Evolutionary conservation across 2,113 vertebrate genomes (phyloP).

Genomic region (Zosterops pallidus): DNA sequence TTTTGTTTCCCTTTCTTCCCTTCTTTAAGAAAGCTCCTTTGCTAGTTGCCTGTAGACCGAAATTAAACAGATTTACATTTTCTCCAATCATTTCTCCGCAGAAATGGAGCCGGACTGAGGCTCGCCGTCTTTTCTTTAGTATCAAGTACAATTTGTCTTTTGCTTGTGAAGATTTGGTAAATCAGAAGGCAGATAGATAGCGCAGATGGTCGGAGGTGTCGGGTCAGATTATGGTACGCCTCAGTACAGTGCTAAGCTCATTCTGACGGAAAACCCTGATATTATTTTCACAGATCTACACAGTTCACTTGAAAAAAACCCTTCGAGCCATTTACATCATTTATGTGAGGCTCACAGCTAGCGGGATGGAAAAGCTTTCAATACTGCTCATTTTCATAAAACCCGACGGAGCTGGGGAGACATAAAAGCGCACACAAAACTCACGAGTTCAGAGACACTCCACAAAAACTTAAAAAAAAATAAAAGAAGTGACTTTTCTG

Average conservation of each 20-base stretch:
- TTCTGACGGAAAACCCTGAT: conserved; percentile 97
- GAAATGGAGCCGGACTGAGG: not conserved
- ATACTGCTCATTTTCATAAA: conserved; percentile 84
- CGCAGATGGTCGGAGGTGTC: conserved; percentile 99
- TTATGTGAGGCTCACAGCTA: conserved; percentile 83
- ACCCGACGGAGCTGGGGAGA: conserved; percentile 51
- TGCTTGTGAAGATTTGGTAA: conserved; percentile 88
- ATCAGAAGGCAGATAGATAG: conserved; percentile 98
- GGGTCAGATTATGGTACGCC: conserved; percentile 96
- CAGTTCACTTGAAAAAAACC: conserved; percentile 81
- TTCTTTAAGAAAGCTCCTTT: not conserved
- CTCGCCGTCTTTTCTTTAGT: conserved; percentile 81
- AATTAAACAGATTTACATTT: conserved; percentile 58
- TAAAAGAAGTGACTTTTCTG: not conserved
- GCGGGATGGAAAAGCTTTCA: conserved; percentile 83
- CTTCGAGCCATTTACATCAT: conserved; percentile 86
- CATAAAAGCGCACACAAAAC: conserved; percentile 15
- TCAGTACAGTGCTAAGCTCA: conserved; percentile 93
- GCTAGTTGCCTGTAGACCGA: conserved; percentile 9
- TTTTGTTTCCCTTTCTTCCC: not conserved
- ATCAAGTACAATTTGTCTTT: conserved; percentile 91
- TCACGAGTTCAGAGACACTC: conserved; percentile 11
- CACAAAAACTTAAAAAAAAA: conserved; percentile 27
- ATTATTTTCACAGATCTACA: conserved; percentile 92
- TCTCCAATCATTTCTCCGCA: conserved; percentile 38